Base-by-base conservation (phyloP, 2,797 vertebrate genomes). In the Peromyscus melanophrys region DNA sequence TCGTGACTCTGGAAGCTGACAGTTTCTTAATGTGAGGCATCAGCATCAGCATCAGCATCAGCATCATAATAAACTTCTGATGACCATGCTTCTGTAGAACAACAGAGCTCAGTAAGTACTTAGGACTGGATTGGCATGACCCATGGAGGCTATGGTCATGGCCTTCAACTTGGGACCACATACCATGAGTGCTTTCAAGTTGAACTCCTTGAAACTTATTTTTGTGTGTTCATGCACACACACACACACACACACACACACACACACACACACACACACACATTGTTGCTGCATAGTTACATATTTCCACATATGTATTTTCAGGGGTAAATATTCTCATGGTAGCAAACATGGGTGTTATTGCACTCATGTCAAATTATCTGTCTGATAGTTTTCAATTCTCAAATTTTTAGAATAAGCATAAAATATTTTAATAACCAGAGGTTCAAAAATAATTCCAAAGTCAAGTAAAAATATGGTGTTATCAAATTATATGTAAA, bases 401-500 rank as follows among this genome's bases (percentile, higher is more conserved):
- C 90, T 81, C 40, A 87, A 71, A 90, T 82, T 94, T 91, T 92
- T 9, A 81, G 1, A 75, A 57, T 63, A 85, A 84, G 8, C 0
- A 13, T 31, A 63, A 21, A 19, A 52, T 71, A 85, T 10, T 81
- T 94, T 6, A 46, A 82, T 73, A 71, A 95, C 65, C 8, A 65
- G 49, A 77, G n/a, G 49, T 52, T 0, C 4, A 61, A 69, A 65
- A 76, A 61, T 17, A 86, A 52, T 83, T 93, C 17, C 34, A 63
- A 89, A 86, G 46, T 69, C 29, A 96, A 94, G 40, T 49, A 37
- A 76, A 90, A 75, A 46, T 46, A 21, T 59, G 10, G 2, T 52
- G 43, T 83, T 93, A 78, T 83, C 16, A 75, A 92, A 94, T 86
- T 11, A 37, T 46, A 57, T 65, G 29, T 12, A 88, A 77, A 96